A percentile compares a stretch with the other conserved stretches of the same genome.
Evolutionary conservation across 2,888 invertebrate species (phyloP).

Genomic region (Nipponacmea schrenckii): DNA sequence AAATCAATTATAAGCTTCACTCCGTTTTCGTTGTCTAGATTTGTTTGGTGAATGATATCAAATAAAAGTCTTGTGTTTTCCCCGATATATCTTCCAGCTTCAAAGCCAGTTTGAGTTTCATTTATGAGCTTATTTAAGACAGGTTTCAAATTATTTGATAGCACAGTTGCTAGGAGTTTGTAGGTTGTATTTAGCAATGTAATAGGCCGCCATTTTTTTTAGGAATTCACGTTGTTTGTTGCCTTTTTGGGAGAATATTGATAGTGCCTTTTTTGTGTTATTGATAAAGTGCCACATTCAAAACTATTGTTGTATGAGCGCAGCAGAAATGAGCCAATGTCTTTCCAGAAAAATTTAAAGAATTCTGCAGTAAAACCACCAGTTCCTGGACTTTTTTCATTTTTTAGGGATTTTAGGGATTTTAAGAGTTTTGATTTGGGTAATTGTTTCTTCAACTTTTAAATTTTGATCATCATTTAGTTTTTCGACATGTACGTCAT

Average conservation of each 20-base stretch:
- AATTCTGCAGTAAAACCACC: slow-evolving; percentile 8
- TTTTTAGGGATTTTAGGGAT: background rate
- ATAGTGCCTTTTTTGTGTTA: slow-evolving; percentile 6
- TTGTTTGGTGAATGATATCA: slow-evolving; percentile 14
- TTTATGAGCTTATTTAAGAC: background rate
- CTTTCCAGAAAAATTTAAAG: background rate
- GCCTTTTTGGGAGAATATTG: slow-evolving; percentile 6
- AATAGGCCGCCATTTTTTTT: slow-evolving; percentile 10
- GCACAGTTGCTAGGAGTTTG: background rate
- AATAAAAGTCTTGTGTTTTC: background rate
- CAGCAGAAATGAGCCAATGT: background rate
- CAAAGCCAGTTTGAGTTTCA: slow-evolving; percentile 8
- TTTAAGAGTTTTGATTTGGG: background rate
- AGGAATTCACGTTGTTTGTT: slow-evolving; percentile 1
- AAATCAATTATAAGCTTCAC: slow-evolving; percentile 10
- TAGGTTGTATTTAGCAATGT: background rate
- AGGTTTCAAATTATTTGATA: background rate
- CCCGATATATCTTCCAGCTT: slow-evolving; percentile 10
- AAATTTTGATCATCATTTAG: background rate
- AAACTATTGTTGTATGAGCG: background rate
- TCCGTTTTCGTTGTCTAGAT: background rate
- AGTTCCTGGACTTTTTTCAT: slow-evolving; percentile 6
- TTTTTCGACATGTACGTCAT: background rate
- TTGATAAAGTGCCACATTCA: background rate
- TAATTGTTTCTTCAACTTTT: background rate